Percentiles rank a stretch among this genome's conserved stretches.
Evolutionary conservation across 2,888 invertebrate genomes (phyloP).

Genomic region (Lepidocyrtinus sp.): DNA sequence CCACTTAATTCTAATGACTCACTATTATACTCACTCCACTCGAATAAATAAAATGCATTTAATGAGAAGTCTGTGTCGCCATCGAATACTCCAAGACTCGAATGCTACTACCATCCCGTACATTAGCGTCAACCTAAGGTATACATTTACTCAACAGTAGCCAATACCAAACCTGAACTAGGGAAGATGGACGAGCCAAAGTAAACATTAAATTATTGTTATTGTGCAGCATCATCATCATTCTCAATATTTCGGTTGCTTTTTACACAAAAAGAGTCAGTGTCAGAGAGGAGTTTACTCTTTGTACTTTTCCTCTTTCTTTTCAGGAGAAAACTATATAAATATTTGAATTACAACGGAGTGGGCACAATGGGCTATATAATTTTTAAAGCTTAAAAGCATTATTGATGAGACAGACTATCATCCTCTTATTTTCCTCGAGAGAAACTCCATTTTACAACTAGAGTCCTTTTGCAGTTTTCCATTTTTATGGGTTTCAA

Average conservation of each 20-base stretch:
- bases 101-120: slow-evolving; percentile 43
- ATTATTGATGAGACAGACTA: not conserved
- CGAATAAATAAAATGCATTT: slow-evolving; percentile 42
- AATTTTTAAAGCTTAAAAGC: slow-evolving; percentile 33
- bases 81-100: slow-evolving; percentile 47
- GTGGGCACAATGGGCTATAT: slow-evolving; percentile 52
- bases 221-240: slow-evolving; percentile 10
- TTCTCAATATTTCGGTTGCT: slow-evolving; percentile 1
- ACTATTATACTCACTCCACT: slow-evolving; percentile 31
- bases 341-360: slow-evolving; percentile 33
- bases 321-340: slow-evolving; percentile 22
- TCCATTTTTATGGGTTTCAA: slow-evolving; percentile 49
- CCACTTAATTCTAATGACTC: slow-evolving; percentile 59
- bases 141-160: slow-evolving; percentile 3
- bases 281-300: slow-evolving; percentile 16
- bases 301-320: slow-evolving; percentile 18
- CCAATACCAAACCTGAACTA: not conserved
- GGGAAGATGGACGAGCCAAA: slow-evolving; percentile 17
- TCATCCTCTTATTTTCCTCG: not conserved
- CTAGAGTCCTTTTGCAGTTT: not conserved
- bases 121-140: slow-evolving; percentile 45
- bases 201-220: slow-evolving; percentile 42
- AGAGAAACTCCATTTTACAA: too few species aligned
- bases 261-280: not conserved
- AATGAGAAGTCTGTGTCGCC: slow-evolving; percentile 55